phyloP scores from a whole-genome alignment of 2,797 vertebrate genomes.

The Halcyon smyrnensis region DNA sequence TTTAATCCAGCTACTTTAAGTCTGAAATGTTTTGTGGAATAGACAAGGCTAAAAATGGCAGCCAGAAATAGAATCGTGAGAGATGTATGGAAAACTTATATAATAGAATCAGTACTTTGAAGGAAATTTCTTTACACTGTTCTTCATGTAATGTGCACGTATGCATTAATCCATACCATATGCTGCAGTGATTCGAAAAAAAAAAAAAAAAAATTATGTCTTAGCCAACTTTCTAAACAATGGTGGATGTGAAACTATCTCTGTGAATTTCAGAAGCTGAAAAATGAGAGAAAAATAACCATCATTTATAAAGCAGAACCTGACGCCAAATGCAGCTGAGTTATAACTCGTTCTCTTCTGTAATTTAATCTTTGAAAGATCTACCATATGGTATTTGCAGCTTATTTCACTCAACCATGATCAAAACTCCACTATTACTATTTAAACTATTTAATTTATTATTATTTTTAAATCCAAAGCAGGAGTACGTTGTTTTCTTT shows the following conservation, averaged over 20 bases:
- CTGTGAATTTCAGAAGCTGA: not conserved
- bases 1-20: not conserved
- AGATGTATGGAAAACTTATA: not conserved
- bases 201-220: not conserved
- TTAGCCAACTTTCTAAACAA: not conserved
- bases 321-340: not conserved
- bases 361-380: not conserved
- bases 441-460: not conserved
- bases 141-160: not conserved
- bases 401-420: not conserved
- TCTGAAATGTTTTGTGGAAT: not conserved
- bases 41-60: not conserved
- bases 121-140: not conserved
- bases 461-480: not conserved
- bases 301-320: not conserved
- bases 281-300: not conserved
- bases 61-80: accelerated
- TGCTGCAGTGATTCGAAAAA: not conserved
- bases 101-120: not conserved
- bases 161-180: not conserved
- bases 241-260: not conserved
- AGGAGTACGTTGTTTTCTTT: not conserved
- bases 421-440: not conserved
- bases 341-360: not conserved
- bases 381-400: not conserved